phyloP scores from a whole-genome alignment of 1,140 invertebrate genomes.

The Brachionus rotundiformis region DNA sequence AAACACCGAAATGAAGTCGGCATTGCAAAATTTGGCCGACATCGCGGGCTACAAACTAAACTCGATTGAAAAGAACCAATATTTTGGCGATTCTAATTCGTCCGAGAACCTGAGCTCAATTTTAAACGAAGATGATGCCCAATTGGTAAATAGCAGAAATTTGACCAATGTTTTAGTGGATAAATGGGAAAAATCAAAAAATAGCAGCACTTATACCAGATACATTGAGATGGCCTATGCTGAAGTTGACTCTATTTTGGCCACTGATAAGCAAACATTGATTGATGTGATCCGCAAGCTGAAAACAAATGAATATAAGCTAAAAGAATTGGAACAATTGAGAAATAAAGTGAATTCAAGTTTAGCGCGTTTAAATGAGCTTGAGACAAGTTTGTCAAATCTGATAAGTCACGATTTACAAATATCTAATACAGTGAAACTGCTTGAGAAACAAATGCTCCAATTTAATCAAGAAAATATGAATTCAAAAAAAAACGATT shows the following conservation, averaged over 20 bases:
- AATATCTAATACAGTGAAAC: conserved; percentile 31
- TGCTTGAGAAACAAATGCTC: conserved; percentile 37
- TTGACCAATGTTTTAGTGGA: conserved; percentile 42
- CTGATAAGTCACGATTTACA: conserved; percentile 46
- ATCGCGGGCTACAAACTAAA: conserved; percentile 44
- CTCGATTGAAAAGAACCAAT: conserved; percentile 41
- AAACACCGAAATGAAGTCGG: conserved; percentile 50
- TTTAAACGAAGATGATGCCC: conserved; percentile 10
- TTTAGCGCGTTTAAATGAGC: conserved; percentile 35
- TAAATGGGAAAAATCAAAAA: conserved; percentile 41
- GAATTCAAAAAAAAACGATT: conserved; percentile 7
- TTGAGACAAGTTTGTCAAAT: conserved; percentile 36
- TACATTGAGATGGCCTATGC: conserved; percentile 51
- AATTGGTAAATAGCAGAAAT: conserved; percentile 49
- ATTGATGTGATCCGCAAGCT: conserved; percentile 25
- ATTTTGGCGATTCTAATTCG: not conserved
- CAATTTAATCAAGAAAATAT: conserved; percentile 45
- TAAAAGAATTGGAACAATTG: conserved; percentile 45
- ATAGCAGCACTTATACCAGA: conserved; percentile 30
- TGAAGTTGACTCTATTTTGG: conserved; percentile 37
- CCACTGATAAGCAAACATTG: conserved; percentile 27
- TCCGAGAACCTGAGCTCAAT: not conserved
- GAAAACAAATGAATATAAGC: conserved; percentile 46
- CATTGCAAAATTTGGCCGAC: conserved; percentile 49
- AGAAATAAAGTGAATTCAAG: conserved; percentile 42